Conservation (phyloP, 2,797 vertebrate genomes). For the Gymnopithys bicolor region DNA sequence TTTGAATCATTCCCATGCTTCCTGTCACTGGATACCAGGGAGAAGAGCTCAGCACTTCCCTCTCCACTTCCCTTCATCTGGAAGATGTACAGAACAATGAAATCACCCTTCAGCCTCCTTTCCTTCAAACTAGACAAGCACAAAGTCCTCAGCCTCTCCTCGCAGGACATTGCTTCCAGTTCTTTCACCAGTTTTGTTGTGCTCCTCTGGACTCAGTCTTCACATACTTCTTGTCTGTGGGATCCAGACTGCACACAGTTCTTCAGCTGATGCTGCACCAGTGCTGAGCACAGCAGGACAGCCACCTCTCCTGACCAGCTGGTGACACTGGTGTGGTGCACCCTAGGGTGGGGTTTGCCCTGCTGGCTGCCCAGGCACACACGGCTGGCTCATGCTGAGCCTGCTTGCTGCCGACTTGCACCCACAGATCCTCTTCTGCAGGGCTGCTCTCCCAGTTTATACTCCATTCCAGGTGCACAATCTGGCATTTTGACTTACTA, state of each 20-base stretch:
- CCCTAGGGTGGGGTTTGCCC: not conserved
- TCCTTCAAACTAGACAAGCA: not conserved
- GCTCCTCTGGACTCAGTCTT: not conserved
- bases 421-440: not conserved
- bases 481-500: fast-evolving
- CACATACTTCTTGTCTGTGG: not conserved
- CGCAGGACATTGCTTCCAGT: not conserved
- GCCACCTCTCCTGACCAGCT: fast-evolving
- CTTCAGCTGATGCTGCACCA: not conserved
- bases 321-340: not conserved
- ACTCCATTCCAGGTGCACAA: not conserved
- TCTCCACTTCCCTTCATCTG: not conserved
- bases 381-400: not conserved
- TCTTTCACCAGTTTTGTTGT: not conserved
- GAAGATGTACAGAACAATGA: too few relatives aligned
- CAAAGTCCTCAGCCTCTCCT: not conserved
- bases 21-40: not conserved
- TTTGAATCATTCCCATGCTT: not conserved
- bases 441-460: not conserved
- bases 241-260: too few relatives aligned
- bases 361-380: not conserved
- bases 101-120: not conserved
- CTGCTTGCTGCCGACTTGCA: not conserved
- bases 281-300: fast-evolving
- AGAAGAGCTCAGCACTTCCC: not conserved